Evolutionary conservation across 2,113 vertebrate genomes (phyloP), one percentile per base, ranked within the genome.

Genomic region (Terrapene triunguis): DNA sequence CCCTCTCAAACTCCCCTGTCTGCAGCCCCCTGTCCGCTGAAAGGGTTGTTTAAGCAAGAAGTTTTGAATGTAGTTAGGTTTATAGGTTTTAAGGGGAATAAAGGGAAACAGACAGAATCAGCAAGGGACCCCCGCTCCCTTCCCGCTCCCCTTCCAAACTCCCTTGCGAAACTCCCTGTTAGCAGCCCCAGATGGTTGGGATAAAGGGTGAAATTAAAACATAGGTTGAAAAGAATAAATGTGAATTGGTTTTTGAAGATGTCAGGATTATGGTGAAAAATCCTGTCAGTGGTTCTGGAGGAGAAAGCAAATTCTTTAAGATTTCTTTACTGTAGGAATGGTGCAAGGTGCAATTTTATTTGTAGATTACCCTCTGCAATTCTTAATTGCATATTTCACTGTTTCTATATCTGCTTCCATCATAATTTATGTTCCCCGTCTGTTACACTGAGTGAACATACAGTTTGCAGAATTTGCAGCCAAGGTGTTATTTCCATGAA

Each of bases 391-490:
- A 4, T 82, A 35, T 94, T 89, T 94, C 91, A 82, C 74, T 92
- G 35, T 78, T 90, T 92, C 13, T 91, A 29, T 47, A 16, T 89
- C 72, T 87, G 21, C 92, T 96, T 89, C 81, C 25, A 51, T 92
- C 69, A 62, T 89, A 47, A 84, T 85, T 90, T 90, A 84, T 8
- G 0, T 87, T 47, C 80, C 51, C 84, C 82, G 88, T 96, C 81
- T 91, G 16, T 50, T 85, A 51, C 80, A 24, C 82, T 82, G 87
- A 94, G 54, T 51, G 82, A 81, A 51, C 69, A 93, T 93, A 89
- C 94, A 91, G 51, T 87, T 59, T 92, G 81, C n/a, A 94, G 93
- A 95, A 91, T 50, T 25, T 86, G 17, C 82, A 89, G 6, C 87
- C 83, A 22, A 89, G 3, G 3, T 88, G 50, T 55, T 22, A 55